Conservation (phyloP, 2,797 vertebrate genomes). For the Myotis findleyi region DNA sequence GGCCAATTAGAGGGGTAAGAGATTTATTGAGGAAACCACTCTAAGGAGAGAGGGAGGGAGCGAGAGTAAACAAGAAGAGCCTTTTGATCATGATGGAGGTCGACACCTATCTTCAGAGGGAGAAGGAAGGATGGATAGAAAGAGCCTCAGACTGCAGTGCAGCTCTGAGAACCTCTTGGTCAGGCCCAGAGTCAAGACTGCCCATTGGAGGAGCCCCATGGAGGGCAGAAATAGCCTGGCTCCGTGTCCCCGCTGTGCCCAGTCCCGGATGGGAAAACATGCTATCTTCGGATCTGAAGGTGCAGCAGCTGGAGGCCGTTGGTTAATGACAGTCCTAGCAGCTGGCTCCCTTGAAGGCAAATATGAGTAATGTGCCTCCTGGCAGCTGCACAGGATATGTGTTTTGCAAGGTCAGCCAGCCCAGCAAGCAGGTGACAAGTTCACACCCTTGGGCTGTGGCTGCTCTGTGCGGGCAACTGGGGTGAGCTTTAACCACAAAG, state of each 20-base stretch:
- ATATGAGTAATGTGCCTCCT: not conserved
- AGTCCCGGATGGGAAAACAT: not conserved
- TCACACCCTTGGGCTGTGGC: not conserved
- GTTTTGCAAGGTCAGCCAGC: not conserved
- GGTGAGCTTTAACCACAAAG: not conserved
- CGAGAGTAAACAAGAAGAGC: not conserved
- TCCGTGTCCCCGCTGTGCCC: fast-evolving
- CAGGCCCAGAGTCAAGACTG: not conserved
- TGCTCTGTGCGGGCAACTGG: not conserved
- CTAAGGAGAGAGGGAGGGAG: not conserved
- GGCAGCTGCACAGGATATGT: not conserved
- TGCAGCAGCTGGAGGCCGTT: not conserved
- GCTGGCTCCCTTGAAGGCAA: not conserved
- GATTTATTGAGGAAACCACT: not conserved
- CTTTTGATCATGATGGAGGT: not conserved
- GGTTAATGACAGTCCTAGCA: not conserved
- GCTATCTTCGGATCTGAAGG: not conserved
- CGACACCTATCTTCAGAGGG: not conserved
- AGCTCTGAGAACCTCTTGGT: not conserved
- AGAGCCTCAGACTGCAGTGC: not conserved
- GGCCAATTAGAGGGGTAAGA: not conserved
- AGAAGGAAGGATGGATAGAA: not conserved
- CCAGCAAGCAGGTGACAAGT: not conserved
- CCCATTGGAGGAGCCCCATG: not conserved
- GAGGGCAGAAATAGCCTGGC: not conserved